Percentiles rank a stretch among this genome's conserved stretches.
phyloP scores from a whole-genome alignment of 2,888 invertebrate genomes.

The Drosophila neotestacea region DNA sequence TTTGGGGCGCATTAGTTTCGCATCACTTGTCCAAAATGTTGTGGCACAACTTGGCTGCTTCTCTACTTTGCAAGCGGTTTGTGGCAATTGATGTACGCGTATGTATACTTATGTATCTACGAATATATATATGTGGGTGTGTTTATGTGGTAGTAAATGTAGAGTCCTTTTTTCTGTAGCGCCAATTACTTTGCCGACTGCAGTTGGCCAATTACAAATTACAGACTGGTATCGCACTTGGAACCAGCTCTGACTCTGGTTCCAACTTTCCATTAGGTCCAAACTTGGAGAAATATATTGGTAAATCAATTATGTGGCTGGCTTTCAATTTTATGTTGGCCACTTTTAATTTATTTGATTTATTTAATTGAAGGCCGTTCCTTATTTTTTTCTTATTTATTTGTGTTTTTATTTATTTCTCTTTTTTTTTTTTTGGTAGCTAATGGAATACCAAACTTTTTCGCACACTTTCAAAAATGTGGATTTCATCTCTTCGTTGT shows the following conservation, averaged over 20 bases:
- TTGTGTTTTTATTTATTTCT: constrained; percentile 13
- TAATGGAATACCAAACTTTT: constrained; percentile 37
- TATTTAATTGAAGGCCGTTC: constrained; percentile 46
- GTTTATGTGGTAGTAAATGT: constrained; percentile 15
- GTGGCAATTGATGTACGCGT: constrained; percentile 65
- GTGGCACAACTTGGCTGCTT: constrained; percentile 52
- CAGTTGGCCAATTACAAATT: constrained; percentile 71
- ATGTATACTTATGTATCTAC: constrained; percentile 34
- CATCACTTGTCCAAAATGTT: constrained; percentile 68
- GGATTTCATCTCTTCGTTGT: constrained; percentile 19
- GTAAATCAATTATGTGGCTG: constrained; percentile 70
- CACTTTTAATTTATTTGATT: constrained; percentile 52
- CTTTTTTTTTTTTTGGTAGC: not conserved
- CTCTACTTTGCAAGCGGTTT: constrained; percentile 53
- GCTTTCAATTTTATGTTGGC: constrained; percentile 45
- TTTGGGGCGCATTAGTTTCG: constrained; percentile 73
- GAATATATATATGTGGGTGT: constrained; percentile 1
- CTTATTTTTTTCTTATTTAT: constrained; percentile 20
- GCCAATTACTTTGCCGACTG: constrained; percentile 71
- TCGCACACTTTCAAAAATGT: constrained; percentile 21
- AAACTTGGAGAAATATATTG: constrained; percentile 58
- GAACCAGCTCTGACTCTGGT: not conserved
- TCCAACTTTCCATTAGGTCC: constrained; percentile 42
- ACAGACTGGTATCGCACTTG: constrained; percentile 52
- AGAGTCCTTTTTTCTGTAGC: constrained; percentile 30